Evolutionary conservation across 1,140 invertebrate genomes (phyloP).

Genomic region (Melitaea cinxia): DNA sequence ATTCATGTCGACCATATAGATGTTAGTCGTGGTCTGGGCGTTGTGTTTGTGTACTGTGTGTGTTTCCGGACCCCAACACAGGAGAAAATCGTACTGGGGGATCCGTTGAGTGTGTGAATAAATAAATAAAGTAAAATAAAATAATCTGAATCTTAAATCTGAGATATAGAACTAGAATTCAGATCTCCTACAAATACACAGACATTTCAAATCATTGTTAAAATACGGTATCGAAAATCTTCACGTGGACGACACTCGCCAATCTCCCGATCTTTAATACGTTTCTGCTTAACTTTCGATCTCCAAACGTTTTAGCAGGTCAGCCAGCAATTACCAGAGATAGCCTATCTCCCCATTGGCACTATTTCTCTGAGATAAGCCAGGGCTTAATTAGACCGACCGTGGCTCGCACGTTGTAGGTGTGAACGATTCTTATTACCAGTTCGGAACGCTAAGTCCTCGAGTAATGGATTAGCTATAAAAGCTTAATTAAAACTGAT

Average conservation of each 20-base stretch:
- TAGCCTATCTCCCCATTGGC: constrained; percentile 3
- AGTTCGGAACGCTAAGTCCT: constrained; percentile 10
- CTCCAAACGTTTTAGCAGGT: constrained; percentile 13
- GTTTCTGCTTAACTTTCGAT: constrained; percentile 18
- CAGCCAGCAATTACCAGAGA: constrained; percentile 17
- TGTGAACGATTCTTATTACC: constrained; percentile 17
- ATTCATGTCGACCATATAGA: no score
- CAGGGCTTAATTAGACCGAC: constrained; percentile 19
- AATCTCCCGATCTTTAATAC: constrained; percentile 9
- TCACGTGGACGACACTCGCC: neutral
- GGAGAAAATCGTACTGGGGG: no score
- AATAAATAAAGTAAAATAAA: no score
- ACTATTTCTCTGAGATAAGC: constrained; percentile 12
- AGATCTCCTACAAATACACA: no score
- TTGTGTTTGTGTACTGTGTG: no score
- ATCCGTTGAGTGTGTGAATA: no score
- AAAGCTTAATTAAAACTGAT: constrained; percentile 21
- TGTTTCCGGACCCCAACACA: no score
- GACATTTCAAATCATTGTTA: neutral
- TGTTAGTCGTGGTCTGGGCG: no score
- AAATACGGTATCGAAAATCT: neutral
- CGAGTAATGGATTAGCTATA: constrained; percentile 12
- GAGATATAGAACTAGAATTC: no score
- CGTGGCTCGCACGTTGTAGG: constrained; percentile 10
- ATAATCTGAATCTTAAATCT: no score